Evolutionary conservation across 2,797 vertebrate species (phyloP).

Genomic region (Acanthopagrus latus): DNA sequence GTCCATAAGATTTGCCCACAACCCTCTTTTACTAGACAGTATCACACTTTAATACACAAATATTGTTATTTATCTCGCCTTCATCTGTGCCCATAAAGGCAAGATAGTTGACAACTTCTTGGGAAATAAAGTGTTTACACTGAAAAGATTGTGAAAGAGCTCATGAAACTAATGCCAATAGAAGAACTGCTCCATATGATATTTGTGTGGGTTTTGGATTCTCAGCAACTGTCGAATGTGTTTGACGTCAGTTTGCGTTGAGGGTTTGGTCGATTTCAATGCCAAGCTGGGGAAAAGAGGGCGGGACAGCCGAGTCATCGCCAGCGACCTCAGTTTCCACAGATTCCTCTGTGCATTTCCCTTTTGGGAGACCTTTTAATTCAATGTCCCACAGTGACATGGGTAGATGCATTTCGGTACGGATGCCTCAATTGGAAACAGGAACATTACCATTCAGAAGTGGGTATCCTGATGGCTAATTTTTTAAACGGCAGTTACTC

Average conservation of each 20-base stretch:
- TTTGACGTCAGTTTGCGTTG: slow-evolving; percentile 25
- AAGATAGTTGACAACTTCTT: too few relatives aligned
- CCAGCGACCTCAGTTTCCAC: slow-evolving; percentile 45
- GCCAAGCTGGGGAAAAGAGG: slow-evolving; percentile 11
- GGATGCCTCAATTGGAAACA: slow-evolving; percentile 9
- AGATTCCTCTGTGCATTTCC: slow-evolving; percentile 18
- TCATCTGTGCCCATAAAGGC: not conserved
- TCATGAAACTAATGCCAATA: not conserved
- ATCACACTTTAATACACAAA: not conserved
- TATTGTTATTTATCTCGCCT: not conserved
- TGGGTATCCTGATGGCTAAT: not conserved
- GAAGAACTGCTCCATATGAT: not conserved
- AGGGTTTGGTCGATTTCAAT: slow-evolving; percentile 24
- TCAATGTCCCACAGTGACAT: not conserved
- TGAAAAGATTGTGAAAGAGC: not conserved
- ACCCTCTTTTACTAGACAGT: too few relatives aligned
- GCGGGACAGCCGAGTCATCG: slow-evolving; percentile 14
- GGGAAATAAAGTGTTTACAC: not conserved
- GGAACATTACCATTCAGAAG: not conserved
- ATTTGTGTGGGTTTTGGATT: not conserved
- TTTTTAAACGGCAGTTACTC: not conserved
- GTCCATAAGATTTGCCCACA: not conserved
- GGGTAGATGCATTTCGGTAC: not conserved
- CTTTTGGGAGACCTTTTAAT: slow-evolving; percentile 29
- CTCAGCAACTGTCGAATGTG: slow-evolving; percentile 13